A percentile compares a stretch with the other conserved stretches of the same genome.
phyloP scores from a whole-genome alignment of 2,797 vertebrate species.

The Acanthiza pusilla region DNA sequence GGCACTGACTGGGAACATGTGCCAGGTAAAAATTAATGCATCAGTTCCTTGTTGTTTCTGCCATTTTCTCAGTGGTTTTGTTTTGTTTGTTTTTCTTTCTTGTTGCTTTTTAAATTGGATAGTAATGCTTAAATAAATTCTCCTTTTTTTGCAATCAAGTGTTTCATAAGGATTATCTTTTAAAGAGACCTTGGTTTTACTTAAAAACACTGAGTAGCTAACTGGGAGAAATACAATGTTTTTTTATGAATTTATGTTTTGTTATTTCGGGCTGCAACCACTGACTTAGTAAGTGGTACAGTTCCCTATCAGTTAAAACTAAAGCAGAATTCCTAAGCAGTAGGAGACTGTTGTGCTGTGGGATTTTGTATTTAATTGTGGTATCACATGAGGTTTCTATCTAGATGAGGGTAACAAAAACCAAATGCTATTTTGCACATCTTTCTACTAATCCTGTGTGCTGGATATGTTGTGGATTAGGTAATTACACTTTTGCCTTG shows the following conservation, averaged over 20 bases:
- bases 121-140: neutral
- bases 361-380: neutral
- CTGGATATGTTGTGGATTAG: neutral
- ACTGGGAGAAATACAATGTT: neutral
- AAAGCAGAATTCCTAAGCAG: neutral
- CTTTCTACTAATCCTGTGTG: neutral
- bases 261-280: neutral
- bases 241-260: neutral
- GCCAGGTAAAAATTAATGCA: conserved; percentile 79
- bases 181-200: neutral
- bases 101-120: neutral
- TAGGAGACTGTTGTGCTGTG: neutral
- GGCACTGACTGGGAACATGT: conserved; percentile 93
- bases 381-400: neutral
- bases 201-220: neutral
- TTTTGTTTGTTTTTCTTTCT: neutral
- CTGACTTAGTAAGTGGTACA: neutral
- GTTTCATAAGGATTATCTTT: neutral
- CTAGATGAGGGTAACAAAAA: neutral
- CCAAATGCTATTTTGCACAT: neutral
- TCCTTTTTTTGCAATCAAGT: neutral
- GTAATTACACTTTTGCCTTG: neutral
- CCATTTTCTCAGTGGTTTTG: neutral
- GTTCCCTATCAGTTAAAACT: neutral
- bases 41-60: neutral